These are phyloP conservation scores for Knipowitschia caucasica DNA, from an alignment of 2,797 vertebrate genomes.

Conservation along the genomic window DNA sequence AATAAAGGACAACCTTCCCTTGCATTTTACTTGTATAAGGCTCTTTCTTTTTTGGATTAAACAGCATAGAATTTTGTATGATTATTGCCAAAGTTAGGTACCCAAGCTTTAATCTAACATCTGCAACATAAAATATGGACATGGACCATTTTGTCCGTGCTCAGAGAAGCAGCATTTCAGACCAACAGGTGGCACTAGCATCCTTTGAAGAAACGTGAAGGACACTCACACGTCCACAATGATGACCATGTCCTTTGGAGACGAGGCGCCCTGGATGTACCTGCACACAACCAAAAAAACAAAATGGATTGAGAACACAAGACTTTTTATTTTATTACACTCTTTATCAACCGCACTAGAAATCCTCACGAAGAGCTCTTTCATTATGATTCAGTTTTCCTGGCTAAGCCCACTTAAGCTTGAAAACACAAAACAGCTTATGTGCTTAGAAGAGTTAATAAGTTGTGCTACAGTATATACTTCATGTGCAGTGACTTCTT, in stretches of 20 bases:
- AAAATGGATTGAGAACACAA: conserved; percentile 31
- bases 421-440: conserved; percentile 62
- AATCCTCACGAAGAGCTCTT: conserved; percentile 49
- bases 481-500: conserved; percentile 47
- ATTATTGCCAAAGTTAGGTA: too few species aligned
- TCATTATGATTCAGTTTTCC: conserved; percentile 40
- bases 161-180: conserved; percentile 1
- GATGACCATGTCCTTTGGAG: conserved; percentile 99
- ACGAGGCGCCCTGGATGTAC: conserved; percentile 98
- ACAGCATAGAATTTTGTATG: too few species aligned
- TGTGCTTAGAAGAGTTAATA: conserved; percentile 69
- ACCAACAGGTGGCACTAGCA: conserved; percentile 78
- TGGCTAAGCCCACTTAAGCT: conserved; percentile 63
- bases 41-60: too few species aligned
- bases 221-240: conserved; percentile 97
- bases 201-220: conserved; percentile 44
- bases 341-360: conserved; percentile 41
- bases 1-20: too few species aligned
- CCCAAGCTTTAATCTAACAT: too few species aligned
- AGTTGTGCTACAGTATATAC: conserved; percentile 55
- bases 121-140: too few species aligned
- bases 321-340: conserved; percentile 46
- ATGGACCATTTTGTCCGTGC: background rate
- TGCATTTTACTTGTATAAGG: too few species aligned
- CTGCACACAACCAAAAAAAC: conserved; percentile 64